Percentiles rank a stretch among this genome's conserved stretches.
Conservation (phyloP, 1,140 invertebrate species). For the Magallana angulata region DNA sequence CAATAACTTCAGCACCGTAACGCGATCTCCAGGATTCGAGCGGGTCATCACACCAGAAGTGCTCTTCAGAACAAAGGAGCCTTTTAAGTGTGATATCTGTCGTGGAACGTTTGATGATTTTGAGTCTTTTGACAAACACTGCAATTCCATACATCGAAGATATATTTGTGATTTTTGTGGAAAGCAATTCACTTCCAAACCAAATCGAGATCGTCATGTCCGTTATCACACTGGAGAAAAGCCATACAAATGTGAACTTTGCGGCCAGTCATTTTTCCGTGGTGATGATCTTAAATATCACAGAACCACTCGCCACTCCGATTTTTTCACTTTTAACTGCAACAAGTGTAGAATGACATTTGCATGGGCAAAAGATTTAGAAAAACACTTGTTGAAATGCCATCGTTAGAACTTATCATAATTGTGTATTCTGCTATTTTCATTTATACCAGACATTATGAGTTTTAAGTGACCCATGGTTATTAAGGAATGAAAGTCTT, state of each 20-base stretch:
- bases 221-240: constrained; percentile 76
- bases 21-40: constrained; percentile 64
- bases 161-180: constrained; percentile 75
- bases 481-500: too few relatives aligned
- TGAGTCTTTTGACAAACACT: constrained; percentile 68
- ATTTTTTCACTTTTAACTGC: constrained; percentile 67
- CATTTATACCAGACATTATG: too few relatives aligned
- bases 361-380: constrained; percentile 70
- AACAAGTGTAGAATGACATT: constrained; percentile 65
- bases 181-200: constrained; percentile 74
- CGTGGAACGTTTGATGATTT: constrained; percentile 63
- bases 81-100: constrained; percentile 67
- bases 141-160: constrained; percentile 65
- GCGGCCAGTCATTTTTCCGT: constrained; percentile 70
- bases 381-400: constrained; percentile 63
- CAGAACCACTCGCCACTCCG: constrained; percentile 73
- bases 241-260: constrained; percentile 75
- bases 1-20: constrained; percentile 19
- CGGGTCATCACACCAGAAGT: constrained; percentile 67
- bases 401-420: constrained; percentile 16
- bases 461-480: too few relatives aligned
- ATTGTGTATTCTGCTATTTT: not conserved
- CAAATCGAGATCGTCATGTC: constrained; percentile 75
- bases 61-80: constrained; percentile 62
- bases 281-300: constrained; percentile 76